Evolutionary conservation across 2,888 invertebrate species (phyloP).

Genomic region (Camponotus fellah): DNA sequence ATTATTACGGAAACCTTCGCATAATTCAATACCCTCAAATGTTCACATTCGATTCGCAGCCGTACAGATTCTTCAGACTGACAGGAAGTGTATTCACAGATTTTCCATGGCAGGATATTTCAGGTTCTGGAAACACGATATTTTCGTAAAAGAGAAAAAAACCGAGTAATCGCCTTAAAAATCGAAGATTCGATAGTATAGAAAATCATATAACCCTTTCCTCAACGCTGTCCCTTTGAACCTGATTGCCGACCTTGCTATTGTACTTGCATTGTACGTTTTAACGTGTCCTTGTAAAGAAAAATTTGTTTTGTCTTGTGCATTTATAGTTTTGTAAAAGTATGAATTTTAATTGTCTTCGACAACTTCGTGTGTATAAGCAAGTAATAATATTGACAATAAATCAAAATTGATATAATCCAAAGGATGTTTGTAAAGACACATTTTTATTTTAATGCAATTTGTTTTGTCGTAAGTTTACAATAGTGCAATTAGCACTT

Average conservation of each 20-base stretch:
- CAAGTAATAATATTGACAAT: neutral
- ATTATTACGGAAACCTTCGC: neutral
- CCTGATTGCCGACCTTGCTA: neutral
- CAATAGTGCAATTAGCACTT: slow-evolving; percentile 68
- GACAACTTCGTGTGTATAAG: neutral
- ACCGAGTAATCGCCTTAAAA: neutral
- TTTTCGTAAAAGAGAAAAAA: slow-evolving; percentile 18
- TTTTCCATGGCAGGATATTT: neutral
- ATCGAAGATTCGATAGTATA: neutral
- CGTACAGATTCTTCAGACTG: neutral
- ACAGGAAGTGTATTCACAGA: neutral
- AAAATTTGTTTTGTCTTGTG: neutral
- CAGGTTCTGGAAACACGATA: neutral
- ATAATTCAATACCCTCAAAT: neutral
- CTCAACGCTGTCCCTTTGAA: no score
- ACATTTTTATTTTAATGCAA: slow-evolving; percentile 76
- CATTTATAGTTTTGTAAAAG: neutral
- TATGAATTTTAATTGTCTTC: slow-evolving; percentile 3
- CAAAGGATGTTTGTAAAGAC: slow-evolving; percentile 53
- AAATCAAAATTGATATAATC: no score
- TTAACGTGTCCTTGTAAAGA: slow-evolving; percentile 5
- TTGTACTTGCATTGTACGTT: neutral
- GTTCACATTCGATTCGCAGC: neutral
- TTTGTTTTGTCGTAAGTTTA: slow-evolving; percentile 82
- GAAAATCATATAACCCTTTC: neutral